Evolutionary conservation across 1,140 invertebrate species (phyloP), one percentile per base, ranked within the genome.

Genomic region (Drosophila pallidifrons): DNA sequence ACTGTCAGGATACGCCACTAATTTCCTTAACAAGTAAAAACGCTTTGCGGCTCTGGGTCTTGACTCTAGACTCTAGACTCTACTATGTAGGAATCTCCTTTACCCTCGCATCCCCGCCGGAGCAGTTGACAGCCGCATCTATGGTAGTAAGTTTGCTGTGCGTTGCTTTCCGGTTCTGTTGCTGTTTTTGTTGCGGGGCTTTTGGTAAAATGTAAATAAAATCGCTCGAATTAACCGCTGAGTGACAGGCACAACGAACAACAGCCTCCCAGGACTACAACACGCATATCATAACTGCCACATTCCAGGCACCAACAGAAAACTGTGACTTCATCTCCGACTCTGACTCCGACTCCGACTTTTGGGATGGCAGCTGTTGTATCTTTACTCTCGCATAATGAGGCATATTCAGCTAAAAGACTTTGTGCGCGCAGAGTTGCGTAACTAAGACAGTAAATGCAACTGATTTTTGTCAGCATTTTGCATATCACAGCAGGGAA

Each of bases 1-100:
- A 73, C 64, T 86, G 78, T 67, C 82, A 86, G 82, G 82, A 86
- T 86, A 86, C 76, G 82, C 82, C 79, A 86, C 82, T 86, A 86
- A 86, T 86, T 86, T 86, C 82, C 82, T 86, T 81, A 86, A 86
- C 82, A 86, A 86, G 82, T 86, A 86, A 86, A 86, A 86, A 81
- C 82, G 82, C 78, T 86, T 86, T 82, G 73, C 82, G 47, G 57
- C 46, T 47, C 81, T 68, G 47, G 55, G 73, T 68, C 57, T 61
- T 81, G 81, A 86, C 82, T 86, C 68, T 43, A n/a, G 20, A 13
- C 35, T 46, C 55, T 20, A 20, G 20, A 20, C 20, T 20, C 20
- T 2, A 20, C 20, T 25, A 25, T 25, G 3, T 3, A 25, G 20
- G 7, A 10, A 13, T 15, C 11, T 25, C n/a, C 61, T 25, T 25